A percentile compares a stretch with the other conserved stretches of the same genome.
Conservation (phyloP, 2,888 invertebrate genomes). For the Lepidocyrtoides sp. region DNA sequence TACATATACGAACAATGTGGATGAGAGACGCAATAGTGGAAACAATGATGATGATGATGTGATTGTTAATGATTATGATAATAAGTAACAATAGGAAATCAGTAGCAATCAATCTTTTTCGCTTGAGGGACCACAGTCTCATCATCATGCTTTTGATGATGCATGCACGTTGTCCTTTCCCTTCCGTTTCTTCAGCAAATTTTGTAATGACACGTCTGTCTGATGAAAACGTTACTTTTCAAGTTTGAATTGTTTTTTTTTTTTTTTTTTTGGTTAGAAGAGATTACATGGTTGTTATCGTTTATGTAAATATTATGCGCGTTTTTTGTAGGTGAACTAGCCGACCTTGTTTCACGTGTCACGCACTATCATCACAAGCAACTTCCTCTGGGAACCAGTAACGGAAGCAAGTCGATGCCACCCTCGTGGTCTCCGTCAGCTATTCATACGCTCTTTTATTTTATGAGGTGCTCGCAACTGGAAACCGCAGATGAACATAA, state of each 20-base stretch:
- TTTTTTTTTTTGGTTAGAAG: too few relatives aligned
- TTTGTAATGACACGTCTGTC: background rate
- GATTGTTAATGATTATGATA: constrained; percentile 58
- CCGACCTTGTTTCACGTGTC: constrained; percentile 85
- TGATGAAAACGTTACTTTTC: background rate
- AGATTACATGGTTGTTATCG: background rate
- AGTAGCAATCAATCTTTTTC: constrained; percentile 59
- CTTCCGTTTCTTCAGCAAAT: background rate
- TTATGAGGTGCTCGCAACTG: constrained; percentile 95
- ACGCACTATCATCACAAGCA: constrained; percentile 85
- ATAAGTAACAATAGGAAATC: constrained; percentile 40
- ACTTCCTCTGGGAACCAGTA: constrained; percentile 82
- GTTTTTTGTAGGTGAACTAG: constrained; percentile 86
- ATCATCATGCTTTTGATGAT: background rate
- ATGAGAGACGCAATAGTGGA: background rate
- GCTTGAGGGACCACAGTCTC: constrained; percentile 12
- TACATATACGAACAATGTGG: background rate
- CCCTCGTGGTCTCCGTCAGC: constrained; percentile 89
- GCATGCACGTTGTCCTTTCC: background rate
- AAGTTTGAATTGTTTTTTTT: too few relatives aligned
- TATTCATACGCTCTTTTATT: constrained; percentile 94
- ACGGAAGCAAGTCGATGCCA: constrained; percentile 82
- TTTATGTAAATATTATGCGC: constrained; percentile 85
- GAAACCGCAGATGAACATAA: constrained; percentile 84
- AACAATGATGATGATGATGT: background rate